These are phyloP conservation scores for Dendropsophus ebraccatus DNA, from an alignment of 2,113 vertebrate genomes.

Conservation along the genomic window DNA sequence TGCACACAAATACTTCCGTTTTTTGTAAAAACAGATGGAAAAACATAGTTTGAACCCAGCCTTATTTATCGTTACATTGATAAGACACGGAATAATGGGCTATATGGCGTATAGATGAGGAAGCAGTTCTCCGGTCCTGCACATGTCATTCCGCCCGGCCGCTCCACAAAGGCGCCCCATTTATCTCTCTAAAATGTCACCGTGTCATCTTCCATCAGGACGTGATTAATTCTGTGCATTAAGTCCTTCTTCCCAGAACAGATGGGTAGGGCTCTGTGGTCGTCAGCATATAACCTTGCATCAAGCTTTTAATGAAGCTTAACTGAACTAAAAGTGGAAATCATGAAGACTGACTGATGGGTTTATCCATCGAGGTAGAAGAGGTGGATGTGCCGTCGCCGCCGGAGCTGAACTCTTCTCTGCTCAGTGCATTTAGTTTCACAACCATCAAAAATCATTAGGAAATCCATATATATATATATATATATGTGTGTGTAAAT, in stretches of 20 bases:
- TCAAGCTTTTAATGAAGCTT: slow-evolving; percentile 44
- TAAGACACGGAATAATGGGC: not conserved
- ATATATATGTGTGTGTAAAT: no score
- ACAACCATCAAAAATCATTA: not conserved
- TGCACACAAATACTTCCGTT: no score
- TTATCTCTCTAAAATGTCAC: slow-evolving; percentile 47
- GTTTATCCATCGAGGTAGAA: not conserved
- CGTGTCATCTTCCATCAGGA: slow-evolving; percentile 36
- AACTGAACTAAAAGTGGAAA: slow-evolving; percentile 32
- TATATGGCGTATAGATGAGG: not conserved
- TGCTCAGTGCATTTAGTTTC: not conserved
- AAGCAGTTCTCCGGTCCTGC: not conserved
- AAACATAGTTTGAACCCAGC: no score
- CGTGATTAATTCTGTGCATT: slow-evolving; percentile 35
- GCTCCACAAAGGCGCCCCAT: slow-evolving; percentile 1
- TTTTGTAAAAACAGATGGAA: no score
- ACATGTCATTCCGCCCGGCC: slow-evolving; percentile 21
- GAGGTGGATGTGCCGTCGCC: not conserved
- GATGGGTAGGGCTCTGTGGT: slow-evolving; percentile 26
- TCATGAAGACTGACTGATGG: slow-evolving; percentile 33
- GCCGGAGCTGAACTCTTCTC: not conserved
- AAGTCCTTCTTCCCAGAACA: slow-evolving; percentile 35
- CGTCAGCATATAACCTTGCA: slow-evolving; percentile 15
- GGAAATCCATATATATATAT: no score
- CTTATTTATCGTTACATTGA: no score